Evolutionary conservation across 2,888 invertebrate genomes (phyloP).

Genomic region (Erynnis tages): DNA sequence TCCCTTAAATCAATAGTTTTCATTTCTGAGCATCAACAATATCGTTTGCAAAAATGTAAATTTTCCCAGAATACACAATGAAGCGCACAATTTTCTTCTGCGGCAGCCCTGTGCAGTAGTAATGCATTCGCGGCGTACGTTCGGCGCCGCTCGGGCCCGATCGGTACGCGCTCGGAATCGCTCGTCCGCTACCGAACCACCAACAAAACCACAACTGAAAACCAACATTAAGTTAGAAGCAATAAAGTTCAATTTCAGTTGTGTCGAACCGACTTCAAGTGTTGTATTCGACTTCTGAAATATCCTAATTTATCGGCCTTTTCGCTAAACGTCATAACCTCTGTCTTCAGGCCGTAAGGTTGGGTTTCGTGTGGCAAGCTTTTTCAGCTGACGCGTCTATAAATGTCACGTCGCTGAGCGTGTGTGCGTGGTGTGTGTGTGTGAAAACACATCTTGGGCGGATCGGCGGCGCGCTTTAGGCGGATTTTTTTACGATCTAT

Average conservation of each 20-base stretch:
- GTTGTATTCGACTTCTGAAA: conserved; percentile 71
- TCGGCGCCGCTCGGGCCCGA: conserved; percentile 78
- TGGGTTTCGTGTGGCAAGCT: conserved; percentile 40
- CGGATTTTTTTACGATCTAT: conserved; percentile 51
- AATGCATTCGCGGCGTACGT: conserved; percentile 76
- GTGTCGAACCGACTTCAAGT: conserved; percentile 48
- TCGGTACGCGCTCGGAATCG: conserved; percentile 73
- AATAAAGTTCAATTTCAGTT: conserved; percentile 40
- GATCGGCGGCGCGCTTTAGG: conserved; percentile 53
- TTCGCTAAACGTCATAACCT: conserved; percentile 41
- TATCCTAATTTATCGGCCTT: conserved; percentile 67
- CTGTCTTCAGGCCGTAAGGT: conserved; percentile 41
- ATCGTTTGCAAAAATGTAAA: conserved; percentile 32
- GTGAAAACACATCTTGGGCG: conserved; percentile 71
- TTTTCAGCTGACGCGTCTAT: conserved; percentile 77
- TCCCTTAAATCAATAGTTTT: not conserved
- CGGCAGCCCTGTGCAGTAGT: conserved; percentile 67
- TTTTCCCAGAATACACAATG: conserved; percentile 20
- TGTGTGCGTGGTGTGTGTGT: conserved; percentile 42
- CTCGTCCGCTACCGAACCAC: conserved; percentile 72
- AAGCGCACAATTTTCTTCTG: conserved; percentile 44
- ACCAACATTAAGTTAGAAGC: conserved; percentile 34
- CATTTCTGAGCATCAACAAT: not conserved
- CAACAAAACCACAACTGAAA: conserved; percentile 59
- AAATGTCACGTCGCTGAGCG: conserved; percentile 59